Evolutionary conservation across 2,888 invertebrate species (phyloP), one percentile per base, ranked within the genome.

Genomic region (Gnatocerus cornutus): DNA sequence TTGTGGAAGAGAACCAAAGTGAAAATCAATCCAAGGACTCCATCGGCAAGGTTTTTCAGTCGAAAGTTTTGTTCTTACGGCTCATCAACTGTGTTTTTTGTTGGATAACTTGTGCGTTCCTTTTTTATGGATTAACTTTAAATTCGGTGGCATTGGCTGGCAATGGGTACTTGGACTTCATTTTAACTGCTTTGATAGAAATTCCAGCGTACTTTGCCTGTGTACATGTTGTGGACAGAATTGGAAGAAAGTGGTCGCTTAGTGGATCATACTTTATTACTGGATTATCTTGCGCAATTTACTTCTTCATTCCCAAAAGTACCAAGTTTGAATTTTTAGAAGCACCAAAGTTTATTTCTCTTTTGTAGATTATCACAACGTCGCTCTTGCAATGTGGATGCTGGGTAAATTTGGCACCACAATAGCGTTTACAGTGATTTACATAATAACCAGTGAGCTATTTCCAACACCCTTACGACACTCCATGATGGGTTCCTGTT

Each of bases 101-200:
- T 86, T 94, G 93, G 93, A 89, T 93, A 13, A 91, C 93, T 0
- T 90, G 92, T 76, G 91, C 92, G 0, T 90, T 94, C 72, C 90
- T 94, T 13, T 95, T 93, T 82, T 94, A 93, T 78, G 95, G 95
- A 0, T 84, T 95, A 41, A 92, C 93, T 0, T 87, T 95, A 59
- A 93, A 93, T 83, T 90, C 94, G 0, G 93, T 93, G 3, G 88
- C 91, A 0, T 84, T 95, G 52, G 48, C 69, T n/a, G 94, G 93
- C 0, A 90, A 93, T 81, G 90, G 90, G 76, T 94, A 94, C 81
- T 82, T 92, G n/a, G 94, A 94, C 84, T 95, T 93, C 78, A 91
- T 93, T 13, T 82, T 91, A 59, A 90, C 90, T 0, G 86, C 89
- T 0, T 79, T 90, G 55, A 88, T 92, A 12, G 94, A 94, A 82